Evolutionary conservation across 2,888 invertebrate genomes (phyloP), one percentile per base, ranked within the genome.

Genomic region (Drosophila pegasa): DNA sequence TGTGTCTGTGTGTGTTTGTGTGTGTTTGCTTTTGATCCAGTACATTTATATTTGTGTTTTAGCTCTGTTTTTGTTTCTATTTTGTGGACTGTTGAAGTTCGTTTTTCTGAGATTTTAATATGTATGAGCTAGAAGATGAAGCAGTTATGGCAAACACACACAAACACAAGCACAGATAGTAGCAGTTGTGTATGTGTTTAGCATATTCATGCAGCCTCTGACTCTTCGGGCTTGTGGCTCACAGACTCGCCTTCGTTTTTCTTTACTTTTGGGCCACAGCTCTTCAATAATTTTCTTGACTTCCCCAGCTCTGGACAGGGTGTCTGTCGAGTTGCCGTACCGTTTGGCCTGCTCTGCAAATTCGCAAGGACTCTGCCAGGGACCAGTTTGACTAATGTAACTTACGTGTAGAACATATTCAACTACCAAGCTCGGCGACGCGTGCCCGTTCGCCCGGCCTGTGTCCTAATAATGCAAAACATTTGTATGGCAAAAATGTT

Each of bases 101-200:
- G 76, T 88, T 88, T 83, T 76, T 82, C 79, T 61, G 86, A 86
- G 83, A 83, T 83, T 88, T 83, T 85, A 83, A 83, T 83, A 83
- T 83, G 83, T 82, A 83, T 83, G 83, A 83, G 88, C 69, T 71
- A 71, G 86, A 79, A 78, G 75, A 85, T 76, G 82, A 71, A 88
- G 73, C 88, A 83, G 85, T 88, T 83, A 87, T 78, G 79, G 59
- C 62, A 40, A 27, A 59, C 65, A 71, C 50, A 68, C 29, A 22
- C 18, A 40, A 47, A 40, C 55, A 40, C 51, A 45, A 70, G 66
- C 63, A 38, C 60, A 65, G 80, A 51, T 48, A 64, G 64, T 65
- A 57, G 35, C 55, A 64, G 40, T 41, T 71, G 58, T 59, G 60
- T 65, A 63, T 85, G 82, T 87, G 88, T 78, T 50, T 65, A 58